Evolutionary conservation across 2,113 vertebrate genomes (phyloP).

Genomic region (Oceanodroma tethys): DNA sequence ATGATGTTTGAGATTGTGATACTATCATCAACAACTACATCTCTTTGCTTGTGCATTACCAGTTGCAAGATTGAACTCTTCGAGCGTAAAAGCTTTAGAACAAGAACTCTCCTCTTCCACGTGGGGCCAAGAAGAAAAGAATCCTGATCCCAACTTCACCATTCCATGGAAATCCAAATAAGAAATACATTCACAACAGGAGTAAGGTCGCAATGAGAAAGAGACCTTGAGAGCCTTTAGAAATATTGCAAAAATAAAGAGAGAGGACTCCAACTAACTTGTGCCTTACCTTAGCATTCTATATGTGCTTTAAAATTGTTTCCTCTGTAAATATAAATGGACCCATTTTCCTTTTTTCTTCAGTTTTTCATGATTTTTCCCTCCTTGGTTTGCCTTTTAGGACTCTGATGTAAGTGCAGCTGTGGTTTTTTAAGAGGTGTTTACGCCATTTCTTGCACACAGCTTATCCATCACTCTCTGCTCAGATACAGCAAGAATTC

Average conservation of each 20-base stretch:
- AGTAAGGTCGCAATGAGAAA: background rate
- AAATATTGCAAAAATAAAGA: background rate
- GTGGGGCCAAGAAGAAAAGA: background rate
- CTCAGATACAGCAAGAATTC: slow-evolving; percentile 58
- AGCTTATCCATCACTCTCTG: slow-evolving; percentile 58
- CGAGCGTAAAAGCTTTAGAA: background rate
- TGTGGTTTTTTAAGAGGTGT: slow-evolving; percentile 68
- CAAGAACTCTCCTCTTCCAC: background rate
- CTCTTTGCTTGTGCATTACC: background rate
- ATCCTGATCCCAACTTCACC: background rate
- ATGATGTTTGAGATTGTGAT: background rate
- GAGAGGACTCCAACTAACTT: background rate
- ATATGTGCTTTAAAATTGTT: slow-evolving; percentile 43
- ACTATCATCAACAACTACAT: background rate
- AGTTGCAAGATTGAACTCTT: background rate
- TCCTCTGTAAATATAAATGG: slow-evolving; percentile 34
- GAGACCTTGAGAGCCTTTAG: background rate
- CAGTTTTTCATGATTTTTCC: slow-evolving; percentile 19
- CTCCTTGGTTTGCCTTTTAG: slow-evolving; percentile 48
- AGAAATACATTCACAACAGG: background rate
- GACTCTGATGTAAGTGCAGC: slow-evolving; percentile 53
- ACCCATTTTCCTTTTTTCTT: slow-evolving; percentile 38
- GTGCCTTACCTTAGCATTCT: slow-evolving; percentile 2
- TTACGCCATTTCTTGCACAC: slow-evolving; percentile 47
- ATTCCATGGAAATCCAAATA: background rate